Percentiles rank a stretch among this genome's conserved stretches.
Conservation (phyloP, 2,113 vertebrate species). For the Mustelus asterias region DNA sequence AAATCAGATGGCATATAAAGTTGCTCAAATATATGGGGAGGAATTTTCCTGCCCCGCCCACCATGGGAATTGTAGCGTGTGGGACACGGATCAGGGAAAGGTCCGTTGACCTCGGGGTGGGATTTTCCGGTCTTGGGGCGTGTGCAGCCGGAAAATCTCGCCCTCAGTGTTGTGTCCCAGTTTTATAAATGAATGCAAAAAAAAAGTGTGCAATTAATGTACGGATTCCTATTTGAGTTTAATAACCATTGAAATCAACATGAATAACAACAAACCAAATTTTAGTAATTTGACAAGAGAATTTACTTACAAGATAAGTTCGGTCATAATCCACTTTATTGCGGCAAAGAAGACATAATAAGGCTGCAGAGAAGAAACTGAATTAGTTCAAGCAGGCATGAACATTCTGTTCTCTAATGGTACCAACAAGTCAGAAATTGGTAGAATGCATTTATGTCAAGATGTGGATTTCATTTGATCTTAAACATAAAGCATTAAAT, state of each 20-base stretch:
- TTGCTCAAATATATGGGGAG: background rate
- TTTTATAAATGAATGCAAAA: background rate
- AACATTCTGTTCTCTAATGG: background rate
- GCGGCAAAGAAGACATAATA: constrained; percentile 85
- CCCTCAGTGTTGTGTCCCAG: background rate
- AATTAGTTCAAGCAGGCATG: constrained; percentile 41
- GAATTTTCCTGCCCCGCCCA: too few relatives aligned
- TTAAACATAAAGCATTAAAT: background rate
- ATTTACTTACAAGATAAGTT: constrained; percentile 89
- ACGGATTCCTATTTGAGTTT: background rate
- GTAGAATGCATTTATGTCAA: background rate
- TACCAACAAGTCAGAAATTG: background rate
- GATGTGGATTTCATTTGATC: background rate
- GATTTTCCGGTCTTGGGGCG: too few relatives aligned
- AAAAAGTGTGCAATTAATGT: background rate
- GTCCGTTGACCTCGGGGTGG: too few relatives aligned
- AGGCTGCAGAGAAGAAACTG: constrained; percentile 69
- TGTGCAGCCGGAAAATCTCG: too few relatives aligned
- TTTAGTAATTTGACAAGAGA: background rate
- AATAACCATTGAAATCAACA: background rate
- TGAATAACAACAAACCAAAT: background rate
- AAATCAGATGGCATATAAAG: background rate
- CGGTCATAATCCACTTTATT: constrained; percentile 89
- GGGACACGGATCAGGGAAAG: too few relatives aligned
- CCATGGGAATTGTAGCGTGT: too few relatives aligned